These are phyloP conservation scores for Boulengerochromis microlepis DNA, from an alignment of 2,113 vertebrate genomes.

Conservation along the genomic window DNA sequence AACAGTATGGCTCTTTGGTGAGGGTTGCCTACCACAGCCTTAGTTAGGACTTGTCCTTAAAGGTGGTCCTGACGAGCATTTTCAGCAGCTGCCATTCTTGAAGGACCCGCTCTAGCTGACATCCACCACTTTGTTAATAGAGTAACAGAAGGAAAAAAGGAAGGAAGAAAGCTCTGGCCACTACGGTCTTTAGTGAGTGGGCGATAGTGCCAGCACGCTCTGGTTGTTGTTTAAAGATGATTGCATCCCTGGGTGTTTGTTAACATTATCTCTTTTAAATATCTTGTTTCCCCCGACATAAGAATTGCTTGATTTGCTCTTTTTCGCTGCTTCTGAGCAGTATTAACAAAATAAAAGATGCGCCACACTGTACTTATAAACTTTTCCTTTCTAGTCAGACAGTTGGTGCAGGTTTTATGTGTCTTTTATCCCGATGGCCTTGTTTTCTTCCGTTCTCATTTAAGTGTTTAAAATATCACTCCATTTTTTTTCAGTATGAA, in stretches of 20 bases:
- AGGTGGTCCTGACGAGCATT: background rate
- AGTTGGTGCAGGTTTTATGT: background rate
- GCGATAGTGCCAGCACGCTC: background rate
- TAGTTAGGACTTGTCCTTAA: background rate
- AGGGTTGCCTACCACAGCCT: background rate
- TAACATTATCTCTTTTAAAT: background rate
- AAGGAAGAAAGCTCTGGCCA: background rate
- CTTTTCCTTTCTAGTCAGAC: background rate
- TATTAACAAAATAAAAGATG: background rate
- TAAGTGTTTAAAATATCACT: background rate
- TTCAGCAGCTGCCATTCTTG: background rate
- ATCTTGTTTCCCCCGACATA: background rate
- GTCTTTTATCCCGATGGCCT: background rate
- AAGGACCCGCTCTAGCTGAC: background rate
- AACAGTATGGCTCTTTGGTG: background rate
- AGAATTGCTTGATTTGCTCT: background rate
- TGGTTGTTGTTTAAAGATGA: background rate
- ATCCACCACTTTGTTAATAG: background rate
- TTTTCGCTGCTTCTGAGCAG: background rate
- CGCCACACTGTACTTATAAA: background rate
- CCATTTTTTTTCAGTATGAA: background rate
- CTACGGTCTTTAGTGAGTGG: background rate
- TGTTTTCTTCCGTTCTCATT: background rate
- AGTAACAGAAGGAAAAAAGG: background rate
- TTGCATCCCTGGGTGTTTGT: background rate